phyloP scores from a whole-genome alignment of 2,888 invertebrate genomes.

The Epinotia nisella region DNA sequence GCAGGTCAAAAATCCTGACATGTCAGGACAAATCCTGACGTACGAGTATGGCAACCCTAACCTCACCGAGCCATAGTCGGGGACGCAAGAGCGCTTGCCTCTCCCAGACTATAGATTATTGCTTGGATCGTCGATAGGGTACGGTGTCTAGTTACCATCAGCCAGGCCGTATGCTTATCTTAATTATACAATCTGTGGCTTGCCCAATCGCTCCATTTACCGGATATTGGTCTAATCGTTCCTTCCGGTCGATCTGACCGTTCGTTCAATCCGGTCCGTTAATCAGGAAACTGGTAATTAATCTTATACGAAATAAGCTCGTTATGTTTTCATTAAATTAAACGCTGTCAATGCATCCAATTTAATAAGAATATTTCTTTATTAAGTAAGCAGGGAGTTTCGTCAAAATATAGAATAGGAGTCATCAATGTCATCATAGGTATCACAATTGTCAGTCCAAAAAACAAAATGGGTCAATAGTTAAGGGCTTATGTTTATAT shows the following conservation, averaged over 20 bases:
- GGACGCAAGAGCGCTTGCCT: too few relatives aligned
- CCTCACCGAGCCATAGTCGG: too few relatives aligned
- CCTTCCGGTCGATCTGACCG: constrained; percentile 22
- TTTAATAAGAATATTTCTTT: not conserved
- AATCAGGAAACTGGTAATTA: constrained; percentile 25
- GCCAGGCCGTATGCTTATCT: not conserved
- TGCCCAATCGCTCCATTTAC: constrained; percentile 13
- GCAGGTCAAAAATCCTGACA: too few relatives aligned
- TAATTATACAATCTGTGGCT: constrained; percentile 6
- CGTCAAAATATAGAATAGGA: not conserved
- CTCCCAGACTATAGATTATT: too few relatives aligned
- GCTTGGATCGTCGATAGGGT: too few relatives aligned
- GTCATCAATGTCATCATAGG: too few relatives aligned
- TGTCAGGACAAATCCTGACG: too few relatives aligned
- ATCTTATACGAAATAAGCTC: not conserved
- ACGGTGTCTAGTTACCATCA: too few relatives aligned
- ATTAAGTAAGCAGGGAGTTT: not conserved
- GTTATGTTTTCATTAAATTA: constrained; percentile 8
- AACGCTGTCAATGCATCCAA: not conserved
- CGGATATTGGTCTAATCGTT: constrained; percentile 33
- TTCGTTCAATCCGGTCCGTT: constrained; percentile 17
- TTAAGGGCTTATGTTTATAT: too few relatives aligned
- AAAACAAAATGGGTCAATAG: too few relatives aligned
- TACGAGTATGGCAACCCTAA: too few relatives aligned
- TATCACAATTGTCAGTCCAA: too few relatives aligned